These are phyloP conservation scores for Micromussa lordhowensis DNA, from an alignment of 92 coral and sea anemone genomes.

Conservation along the genomic window DNA sequence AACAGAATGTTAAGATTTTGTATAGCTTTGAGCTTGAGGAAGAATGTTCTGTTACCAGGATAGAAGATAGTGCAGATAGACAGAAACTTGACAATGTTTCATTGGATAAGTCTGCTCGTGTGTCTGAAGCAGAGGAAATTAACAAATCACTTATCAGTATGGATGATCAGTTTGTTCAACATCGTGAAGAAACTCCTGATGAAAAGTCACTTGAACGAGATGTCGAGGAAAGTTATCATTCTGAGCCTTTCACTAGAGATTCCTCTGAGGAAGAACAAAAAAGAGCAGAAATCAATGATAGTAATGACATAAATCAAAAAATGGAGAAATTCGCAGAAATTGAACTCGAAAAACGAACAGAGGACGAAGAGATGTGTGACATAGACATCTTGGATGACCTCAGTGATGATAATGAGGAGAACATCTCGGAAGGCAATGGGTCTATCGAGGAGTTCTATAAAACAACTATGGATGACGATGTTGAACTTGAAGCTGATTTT, in stretches of 20 bases:
- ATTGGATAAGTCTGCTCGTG: not conserved
- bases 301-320: not conserved
- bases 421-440: not conserved
- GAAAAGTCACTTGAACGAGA: not conserved
- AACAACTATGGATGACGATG: not conserved
- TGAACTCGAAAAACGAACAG: not conserved
- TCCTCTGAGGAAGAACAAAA: not conserved
- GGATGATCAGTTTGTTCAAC: not conserved
- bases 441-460: not conserved
- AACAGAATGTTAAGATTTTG: conserved; percentile 7
- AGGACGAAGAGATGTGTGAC: not conserved
- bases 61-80: not conserved
- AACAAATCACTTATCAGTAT: not conserved
- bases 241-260: not conserved
- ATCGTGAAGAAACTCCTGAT: not conserved
- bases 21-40: conserved; percentile 33
- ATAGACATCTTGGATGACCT: not conserved
- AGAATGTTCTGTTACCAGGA: conserved; percentile 31
- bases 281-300: not conserved
- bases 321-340: not conserved
- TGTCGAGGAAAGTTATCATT: not conserved
- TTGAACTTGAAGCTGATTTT: not conserved
- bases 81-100: not conserved
- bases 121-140: not conserved
- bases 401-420: not conserved